Conservation (phyloP, 1,140 invertebrate genomes). For the Anastrepha ludens region DNA sequence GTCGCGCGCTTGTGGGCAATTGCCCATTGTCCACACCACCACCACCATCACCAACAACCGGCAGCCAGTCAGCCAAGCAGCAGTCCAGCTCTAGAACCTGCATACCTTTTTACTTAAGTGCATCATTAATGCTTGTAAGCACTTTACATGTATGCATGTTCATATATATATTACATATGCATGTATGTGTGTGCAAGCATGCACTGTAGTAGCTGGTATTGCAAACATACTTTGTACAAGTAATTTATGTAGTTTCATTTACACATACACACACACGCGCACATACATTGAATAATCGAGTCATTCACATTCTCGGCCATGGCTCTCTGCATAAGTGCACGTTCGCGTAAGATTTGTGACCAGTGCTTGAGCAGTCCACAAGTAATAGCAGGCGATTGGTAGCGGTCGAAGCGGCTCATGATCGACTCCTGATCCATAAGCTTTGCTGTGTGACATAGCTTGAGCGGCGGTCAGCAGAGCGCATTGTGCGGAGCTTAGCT, state of each 20-base stretch:
- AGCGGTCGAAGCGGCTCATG: background rate
- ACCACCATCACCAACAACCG: no score
- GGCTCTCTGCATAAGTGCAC: constrained; percentile 34
- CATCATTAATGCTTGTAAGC: constrained; percentile 23
- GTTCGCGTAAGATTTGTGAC: constrained; percentile 9
- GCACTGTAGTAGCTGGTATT: background rate
- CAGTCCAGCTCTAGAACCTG: background rate
- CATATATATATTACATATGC: background rate
- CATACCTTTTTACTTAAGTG: background rate
- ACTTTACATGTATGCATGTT: constrained; percentile 56
- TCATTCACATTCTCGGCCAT: constrained; percentile 34
- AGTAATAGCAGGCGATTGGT: background rate
- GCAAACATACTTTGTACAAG: background rate
- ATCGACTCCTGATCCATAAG: background rate
- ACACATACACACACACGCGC: background rate
- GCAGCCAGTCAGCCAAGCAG: background rate
- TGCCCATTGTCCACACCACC: background rate
- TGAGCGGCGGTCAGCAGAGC: no score
- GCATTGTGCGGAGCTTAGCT: no score
- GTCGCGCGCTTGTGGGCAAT: background rate
- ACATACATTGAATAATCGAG: background rate
- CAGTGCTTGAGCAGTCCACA: background rate
- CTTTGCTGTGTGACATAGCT: background rate
- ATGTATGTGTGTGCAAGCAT: background rate
- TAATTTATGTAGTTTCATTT: background rate